Evolutionary conservation across 2,888 invertebrate species (phyloP).

Genomic region (Tiliacea citrago): DNA sequence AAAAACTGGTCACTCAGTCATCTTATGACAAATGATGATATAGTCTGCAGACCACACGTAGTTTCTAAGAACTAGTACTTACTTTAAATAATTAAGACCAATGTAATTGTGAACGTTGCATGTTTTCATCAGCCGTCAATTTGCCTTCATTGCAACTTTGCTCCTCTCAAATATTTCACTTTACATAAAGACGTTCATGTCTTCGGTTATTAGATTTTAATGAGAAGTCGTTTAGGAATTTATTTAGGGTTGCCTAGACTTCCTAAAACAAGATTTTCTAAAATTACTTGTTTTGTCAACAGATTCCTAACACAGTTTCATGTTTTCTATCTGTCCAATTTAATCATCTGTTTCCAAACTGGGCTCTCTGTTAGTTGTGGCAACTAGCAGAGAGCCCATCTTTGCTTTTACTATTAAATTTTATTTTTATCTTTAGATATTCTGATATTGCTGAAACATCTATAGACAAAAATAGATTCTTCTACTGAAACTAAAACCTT

Average conservation of each 20-base stretch:
- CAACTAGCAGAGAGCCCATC: too few relatives aligned
- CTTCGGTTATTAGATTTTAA: slow-evolving; percentile 49
- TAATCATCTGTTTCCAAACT: background rate
- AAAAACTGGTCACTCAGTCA: background rate
- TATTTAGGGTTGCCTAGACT: slow-evolving; percentile 32
- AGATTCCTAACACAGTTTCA: background rate
- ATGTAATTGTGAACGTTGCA: slow-evolving; percentile 25
- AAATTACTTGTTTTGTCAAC: background rate
- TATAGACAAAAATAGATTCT: too few relatives aligned
- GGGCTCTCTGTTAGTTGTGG: background rate
- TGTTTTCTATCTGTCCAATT: background rate
- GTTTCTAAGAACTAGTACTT: slow-evolving; percentile 40
- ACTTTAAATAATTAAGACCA: slow-evolving; percentile 53
- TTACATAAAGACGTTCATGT: slow-evolving; percentile 43
- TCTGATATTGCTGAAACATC: background rate
- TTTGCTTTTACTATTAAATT: background rate
- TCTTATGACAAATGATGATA: slow-evolving; percentile 11
- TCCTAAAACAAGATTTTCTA: background rate
- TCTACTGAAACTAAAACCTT: background rate
- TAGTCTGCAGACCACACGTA: slow-evolving; percentile 38
- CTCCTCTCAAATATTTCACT: slow-evolving; percentile 51
- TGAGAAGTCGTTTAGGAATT: slow-evolving; percentile 33
- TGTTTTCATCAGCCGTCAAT: slow-evolving; percentile 25
- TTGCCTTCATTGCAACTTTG: slow-evolving; percentile 18
- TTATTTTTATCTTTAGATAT: background rate